Evolutionary conservation across 2,113 vertebrate genomes (phyloP).

Genomic region (Brienomyrus brachyistius): DNA sequence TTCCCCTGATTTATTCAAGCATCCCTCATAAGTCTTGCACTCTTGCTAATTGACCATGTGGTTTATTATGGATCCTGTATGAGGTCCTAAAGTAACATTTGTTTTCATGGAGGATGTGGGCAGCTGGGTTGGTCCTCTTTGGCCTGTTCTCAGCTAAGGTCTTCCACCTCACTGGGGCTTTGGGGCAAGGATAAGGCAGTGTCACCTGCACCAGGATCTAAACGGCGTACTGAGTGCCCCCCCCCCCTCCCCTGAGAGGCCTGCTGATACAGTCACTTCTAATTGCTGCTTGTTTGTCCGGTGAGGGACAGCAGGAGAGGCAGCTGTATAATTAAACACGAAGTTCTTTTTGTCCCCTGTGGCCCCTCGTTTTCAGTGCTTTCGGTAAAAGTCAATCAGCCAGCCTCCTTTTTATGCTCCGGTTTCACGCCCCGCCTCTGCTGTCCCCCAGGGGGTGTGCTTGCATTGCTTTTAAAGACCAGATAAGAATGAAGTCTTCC

Average conservation of each 20-base stretch:
- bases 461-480: not conserved
- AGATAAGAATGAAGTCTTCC: not conserved
- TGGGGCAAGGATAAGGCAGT: not conserved
- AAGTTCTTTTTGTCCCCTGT: not conserved
- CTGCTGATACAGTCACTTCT: slow-evolving; percentile 16
- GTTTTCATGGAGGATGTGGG: not conserved
- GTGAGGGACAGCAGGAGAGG: slow-evolving; percentile 14
- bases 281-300: slow-evolving; percentile 14
- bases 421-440: not conserved
- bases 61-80: not conserved
- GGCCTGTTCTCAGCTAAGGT: not conserved
- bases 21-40: not conserved
- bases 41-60: not conserved
- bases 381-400: not conserved
- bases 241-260: not conserved
- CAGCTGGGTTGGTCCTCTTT: not conserved
- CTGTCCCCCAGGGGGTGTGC: not conserved
- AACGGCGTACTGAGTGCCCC: not conserved
- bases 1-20: not conserved
- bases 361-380: not conserved
- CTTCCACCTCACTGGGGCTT: not conserved
- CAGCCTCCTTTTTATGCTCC: not conserved
- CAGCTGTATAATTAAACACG: slow-evolving; percentile 3
- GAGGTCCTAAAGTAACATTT: not conserved
- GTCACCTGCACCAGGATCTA: not conserved